Evolutionary conservation across 1,140 invertebrate genomes (phyloP), one percentile per base, ranked within the genome.

Genomic region (Tetranychus urticae): DNA sequence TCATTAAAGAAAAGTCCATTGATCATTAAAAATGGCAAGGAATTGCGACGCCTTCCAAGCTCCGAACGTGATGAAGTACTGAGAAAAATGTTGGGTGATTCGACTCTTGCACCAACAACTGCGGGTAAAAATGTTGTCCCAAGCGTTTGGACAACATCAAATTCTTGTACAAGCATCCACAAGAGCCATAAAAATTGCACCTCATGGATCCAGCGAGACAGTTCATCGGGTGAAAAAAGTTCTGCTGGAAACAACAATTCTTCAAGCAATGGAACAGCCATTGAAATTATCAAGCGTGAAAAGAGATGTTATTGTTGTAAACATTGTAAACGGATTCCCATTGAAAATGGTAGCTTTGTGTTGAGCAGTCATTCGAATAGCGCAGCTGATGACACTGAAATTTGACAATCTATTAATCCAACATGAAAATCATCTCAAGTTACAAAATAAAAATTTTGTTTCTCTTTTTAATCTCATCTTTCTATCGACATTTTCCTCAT

Each of bases 361-460:
- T 50, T 52, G 45, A 60, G 59, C 46, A 50, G 59, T 14, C 59
- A 60, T 48, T 60, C 59, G 2, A 60, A 60, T 39, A 60, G 59
- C 46, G 47, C 45, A 35, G 47, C 13, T n/a, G 57, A 60, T 31
- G 59, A 60, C 36, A 60, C 47, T 33, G 59, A 60, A 39, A 50
- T 60, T 36, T 60, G 35, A 36, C 71, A 37, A 37, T 39, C 48
- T 8, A n/a, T 52, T 14, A 23, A 52, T 42, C 39, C 39, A 42
- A 42, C 39, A 42, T 23, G 23, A 23, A 23, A 23, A 23, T 23
- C 23, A 23, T 23, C 23, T 23, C 23, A 23, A 23, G 23, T 23
- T 23, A 23, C 23, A 23, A 23, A 23, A 23, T 23, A 23, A 23
- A 23, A 23, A 23, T 23, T 23, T 23, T 23, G 23, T 23, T 23